Evolutionary conservation across 1,140 invertebrate genomes (phyloP).

Genomic region (Pseudachorutes palmiensis): DNA sequence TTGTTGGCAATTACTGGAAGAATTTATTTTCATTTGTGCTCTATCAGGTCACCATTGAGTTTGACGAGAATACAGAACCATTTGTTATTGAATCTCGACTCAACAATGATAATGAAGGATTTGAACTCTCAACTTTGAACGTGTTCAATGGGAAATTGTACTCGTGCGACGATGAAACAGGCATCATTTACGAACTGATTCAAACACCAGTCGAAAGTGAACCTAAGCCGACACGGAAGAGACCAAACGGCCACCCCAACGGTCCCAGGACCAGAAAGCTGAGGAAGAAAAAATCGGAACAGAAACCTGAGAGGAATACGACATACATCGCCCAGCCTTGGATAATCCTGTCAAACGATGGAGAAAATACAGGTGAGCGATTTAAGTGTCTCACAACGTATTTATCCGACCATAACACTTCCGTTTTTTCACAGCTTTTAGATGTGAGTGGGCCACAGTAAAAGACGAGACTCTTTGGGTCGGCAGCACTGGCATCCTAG

Average conservation of each 20-base stretch:
- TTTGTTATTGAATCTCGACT: conserved; percentile 58
- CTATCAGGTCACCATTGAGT: conserved; percentile 47
- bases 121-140: conserved; percentile 94
- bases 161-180: conserved; percentile 90
- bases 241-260: not conserved
- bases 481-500: conserved; percentile 61
- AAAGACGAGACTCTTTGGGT: conserved; percentile 82
- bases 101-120: conserved; percentile 77
- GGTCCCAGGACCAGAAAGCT: not conserved
- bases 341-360: not conserved
- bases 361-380: not conserved
- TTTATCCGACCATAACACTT: too few species aligned
- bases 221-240: not conserved
- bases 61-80: conserved; percentile 52
- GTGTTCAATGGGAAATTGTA: conserved; percentile 85
- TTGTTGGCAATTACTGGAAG: not conserved
- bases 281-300: too few species aligned
- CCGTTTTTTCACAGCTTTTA: conserved; percentile 59
- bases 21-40: not conserved
- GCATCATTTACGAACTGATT: conserved; percentile 67
- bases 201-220: not conserved
- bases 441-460: conserved; percentile 93
- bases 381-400: too few species aligned
- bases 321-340: conserved; percentile 6
- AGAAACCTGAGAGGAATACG: conserved; percentile 40